Evolutionary conservation across 2,797 vertebrate species (phyloP).

Genomic region (Eulemur coronatus): DNA sequence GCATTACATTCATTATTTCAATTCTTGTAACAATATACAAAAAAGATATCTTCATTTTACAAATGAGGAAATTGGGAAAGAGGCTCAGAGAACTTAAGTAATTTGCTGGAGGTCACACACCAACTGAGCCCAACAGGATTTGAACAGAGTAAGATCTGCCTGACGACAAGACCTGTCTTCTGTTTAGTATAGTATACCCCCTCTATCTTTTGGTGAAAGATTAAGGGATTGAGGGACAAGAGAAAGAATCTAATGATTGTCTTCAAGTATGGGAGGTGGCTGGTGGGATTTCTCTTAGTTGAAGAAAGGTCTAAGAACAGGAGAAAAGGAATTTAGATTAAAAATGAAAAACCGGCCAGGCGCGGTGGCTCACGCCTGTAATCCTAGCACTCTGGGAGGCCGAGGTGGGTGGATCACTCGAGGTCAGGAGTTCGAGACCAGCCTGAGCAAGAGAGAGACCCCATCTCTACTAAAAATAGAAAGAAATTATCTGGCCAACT

Average conservation of each 20-base stretch:
- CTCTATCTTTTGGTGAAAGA: neutral
- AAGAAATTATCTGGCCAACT: too few relatives aligned
- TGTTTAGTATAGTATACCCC: neutral
- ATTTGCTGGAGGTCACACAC: neutral
- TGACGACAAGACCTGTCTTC: neutral
- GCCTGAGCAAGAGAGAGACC: too few relatives aligned
- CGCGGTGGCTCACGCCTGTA: neutral
- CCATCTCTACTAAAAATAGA: too few relatives aligned
- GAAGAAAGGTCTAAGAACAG: neutral
- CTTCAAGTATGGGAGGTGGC: neutral
- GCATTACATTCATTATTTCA: neutral
- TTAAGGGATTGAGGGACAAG: neutral
- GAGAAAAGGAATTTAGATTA: slow-evolving; percentile 4
- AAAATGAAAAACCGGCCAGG: neutral
- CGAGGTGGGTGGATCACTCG: too few relatives aligned
- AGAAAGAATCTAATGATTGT: slow-evolving; percentile 12
- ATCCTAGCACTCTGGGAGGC: neutral
- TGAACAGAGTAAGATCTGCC: neutral
- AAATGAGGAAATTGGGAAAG: neutral
- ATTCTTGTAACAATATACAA: neutral
- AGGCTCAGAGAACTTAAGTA: neutral
- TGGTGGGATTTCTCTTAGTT: neutral
- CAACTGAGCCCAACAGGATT: neutral
- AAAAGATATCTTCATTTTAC: neutral
- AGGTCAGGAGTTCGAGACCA: too few relatives aligned